Evolutionary conservation across 92 coral and sea anemone species (phyloP), one percentile per base, ranked within the genome.

Genomic region (Nematostella vectensis): DNA sequence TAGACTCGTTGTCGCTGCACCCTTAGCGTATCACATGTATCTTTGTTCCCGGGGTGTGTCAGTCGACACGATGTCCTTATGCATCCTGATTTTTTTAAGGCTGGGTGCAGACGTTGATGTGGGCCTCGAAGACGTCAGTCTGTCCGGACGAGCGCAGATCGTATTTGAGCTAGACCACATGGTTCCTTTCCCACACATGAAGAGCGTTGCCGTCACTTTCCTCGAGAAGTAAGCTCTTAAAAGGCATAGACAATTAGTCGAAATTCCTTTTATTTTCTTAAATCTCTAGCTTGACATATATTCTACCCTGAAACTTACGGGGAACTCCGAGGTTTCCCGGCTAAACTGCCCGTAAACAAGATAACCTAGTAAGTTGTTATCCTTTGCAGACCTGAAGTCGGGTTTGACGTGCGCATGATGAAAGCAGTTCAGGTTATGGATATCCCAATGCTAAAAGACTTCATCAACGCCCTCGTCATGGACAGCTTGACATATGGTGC

Each of bases 81-180:
- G n/a, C n/a, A n/a, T n/a, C n/a, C n/a, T n/a, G n/a, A n/a, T n/a
- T n/a, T n/a, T n/a, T n/a, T 49, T 39, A 52, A 88, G 96, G 91
- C 75, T 88, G 26, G 96, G 96, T 24, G 96, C 96, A 4, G 96
- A 88, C 59, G 96, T 88, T 18, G 96, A 88, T 59, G 96, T 88
- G 15, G 79, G 81, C 25, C 66, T 88, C 10, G 96, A 88, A 64
- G 96, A 88, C 25, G 71, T 88, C 3, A 79, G 83, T 37, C 60
- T 88, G 25, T 78, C 83, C 2, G 96, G 96, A 16, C 83, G 96
- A 29, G 75, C 75, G 29, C 96, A 88, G 76, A 79, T 88, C 42
- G 94, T 78, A 53, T 77, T 88, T 21, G 94, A 88, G 54, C 25
- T 88, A 80, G 91, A 88, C 58, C 96, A 88, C 66, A 73, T 75